Evolutionary conservation across 2,113 vertebrate species (phyloP).

Genomic region (Xyliphius kryptos): DNA sequence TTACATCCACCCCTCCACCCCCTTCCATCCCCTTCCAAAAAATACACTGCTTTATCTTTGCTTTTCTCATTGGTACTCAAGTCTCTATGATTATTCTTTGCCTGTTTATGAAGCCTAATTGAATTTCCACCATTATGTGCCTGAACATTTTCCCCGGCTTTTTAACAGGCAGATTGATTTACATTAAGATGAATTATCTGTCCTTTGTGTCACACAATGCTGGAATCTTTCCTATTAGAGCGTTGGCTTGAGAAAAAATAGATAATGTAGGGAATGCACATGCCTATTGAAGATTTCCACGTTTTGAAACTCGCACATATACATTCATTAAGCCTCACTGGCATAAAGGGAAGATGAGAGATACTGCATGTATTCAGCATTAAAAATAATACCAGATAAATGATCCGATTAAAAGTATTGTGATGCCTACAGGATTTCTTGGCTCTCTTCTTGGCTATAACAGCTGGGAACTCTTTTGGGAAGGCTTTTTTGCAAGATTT

Average conservation of each 20-base stretch:
- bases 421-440: no score
- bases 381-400: no score
- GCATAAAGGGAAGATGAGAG: no score
- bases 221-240: slow-evolving; percentile 33
- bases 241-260: slow-evolving; percentile 44
- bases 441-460: no score
- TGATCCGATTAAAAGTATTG: no score
- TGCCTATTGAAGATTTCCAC: slow-evolving; percentile 28
- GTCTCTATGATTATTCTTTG: slow-evolving; percentile 8
- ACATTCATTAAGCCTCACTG: no score
- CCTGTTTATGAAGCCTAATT: slow-evolving; percentile 14
- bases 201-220: slow-evolving; percentile 50
- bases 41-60: slow-evolving; percentile 4
- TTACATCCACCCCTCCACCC: no score
- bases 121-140: slow-evolving; percentile 21
- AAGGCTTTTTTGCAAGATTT: no score
- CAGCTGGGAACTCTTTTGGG: no score
- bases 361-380: no score
- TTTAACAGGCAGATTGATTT: slow-evolving; percentile 43
- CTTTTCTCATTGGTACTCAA: not conserved
- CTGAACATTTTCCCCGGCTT: slow-evolving; percentile 16
- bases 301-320: no score
- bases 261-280: slow-evolving; percentile 52
- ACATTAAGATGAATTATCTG: slow-evolving; percentile 61
- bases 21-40: not conserved